Evolutionary conservation across 2,888 invertebrate genomes (phyloP).

Genomic region (Athalia cordata): DNA sequence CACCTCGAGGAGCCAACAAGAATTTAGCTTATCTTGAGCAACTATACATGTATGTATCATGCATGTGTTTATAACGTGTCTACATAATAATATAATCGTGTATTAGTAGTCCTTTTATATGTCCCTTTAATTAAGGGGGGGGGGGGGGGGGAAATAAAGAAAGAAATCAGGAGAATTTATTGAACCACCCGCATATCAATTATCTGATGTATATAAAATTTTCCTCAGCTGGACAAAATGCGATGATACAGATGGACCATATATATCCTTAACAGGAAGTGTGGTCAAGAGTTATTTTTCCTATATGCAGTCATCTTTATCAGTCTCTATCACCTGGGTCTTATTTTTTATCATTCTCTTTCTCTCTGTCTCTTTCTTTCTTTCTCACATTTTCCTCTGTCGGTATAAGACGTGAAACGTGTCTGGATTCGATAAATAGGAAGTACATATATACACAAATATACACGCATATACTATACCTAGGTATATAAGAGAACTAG

Average conservation of each 20-base stretch:
- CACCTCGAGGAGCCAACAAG: too few relatives aligned
- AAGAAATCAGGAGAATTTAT: not conserved
- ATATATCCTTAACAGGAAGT: too few relatives aligned
- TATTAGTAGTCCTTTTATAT: not conserved
- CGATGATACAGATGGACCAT: not conserved
- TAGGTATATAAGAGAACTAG: not conserved
- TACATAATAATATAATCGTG: not conserved
- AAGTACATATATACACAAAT: not conserved
- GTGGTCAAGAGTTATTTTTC: too few relatives aligned
- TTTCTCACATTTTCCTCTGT: not conserved
- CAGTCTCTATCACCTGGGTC: too few relatives aligned
- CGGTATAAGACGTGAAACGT: not conserved
- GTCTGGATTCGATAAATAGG: not conserved
- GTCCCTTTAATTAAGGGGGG: too few relatives aligned
- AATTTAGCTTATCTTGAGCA: too few relatives aligned
- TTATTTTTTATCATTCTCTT: not conserved
- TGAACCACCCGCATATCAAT: not conserved
- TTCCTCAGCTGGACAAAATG: not conserved
- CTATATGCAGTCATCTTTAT: not conserved
- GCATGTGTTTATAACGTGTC: not conserved
- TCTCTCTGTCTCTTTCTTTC: not conserved
- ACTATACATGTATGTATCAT: too few relatives aligned
- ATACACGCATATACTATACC: too few relatives aligned
- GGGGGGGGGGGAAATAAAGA: too few relatives aligned
- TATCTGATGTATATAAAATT: not conserved